Base-by-base conservation (phyloP, 2,113 vertebrate genomes). In the Rhinolophus sinicus region DNA sequence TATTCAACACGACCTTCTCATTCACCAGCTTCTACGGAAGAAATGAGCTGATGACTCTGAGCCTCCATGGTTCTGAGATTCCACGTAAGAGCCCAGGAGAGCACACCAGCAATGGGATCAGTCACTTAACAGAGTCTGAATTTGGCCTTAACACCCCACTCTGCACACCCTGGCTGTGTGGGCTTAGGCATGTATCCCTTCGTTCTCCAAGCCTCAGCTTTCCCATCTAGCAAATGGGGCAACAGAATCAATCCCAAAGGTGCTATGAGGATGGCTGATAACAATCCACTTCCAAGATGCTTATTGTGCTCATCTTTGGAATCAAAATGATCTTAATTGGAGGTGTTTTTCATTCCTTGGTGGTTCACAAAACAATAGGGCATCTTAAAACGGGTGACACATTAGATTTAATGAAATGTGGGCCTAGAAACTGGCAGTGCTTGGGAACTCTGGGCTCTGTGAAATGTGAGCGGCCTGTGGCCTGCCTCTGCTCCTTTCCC, bases 251-350 rank as follows among this genome's bases (percentile, higher is more conserved):
- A 9, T 44, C 62, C 54, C 10, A 15, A 72, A 67, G 3, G 44
- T 3, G 30, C 26, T 11, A 15, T 0, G 0, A 33, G 58, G 60
- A 26, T 8, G 19, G 21, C 54, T 9, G 3, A 28, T 56, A 73
- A 65, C 16, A 28, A 11, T 24, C 65, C 11, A 11, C 30, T n/a
- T 44, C 93, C 8, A 1, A 30, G 44, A 21, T 4, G 12, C 14
- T 11, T 0, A 0, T 12, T 73, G 47, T 30, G 33, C 38, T 38
- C 60, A 4, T 5, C 54, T 88, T 28, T 30, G 54, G 40, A 80
- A 38, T 16, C 0, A 0, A 8, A n/a, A 54, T 33, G 89, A 9
- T 75, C 82, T 85, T 58, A n/a, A 7, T 10, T 19, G 19, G 54
- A 77, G n/a, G 78, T 1, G 0, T 35, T 30, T 54, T 50, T 28